Base-by-base conservation (phyloP, 2,888 invertebrate genomes). In the Theretra japonica region DNA sequence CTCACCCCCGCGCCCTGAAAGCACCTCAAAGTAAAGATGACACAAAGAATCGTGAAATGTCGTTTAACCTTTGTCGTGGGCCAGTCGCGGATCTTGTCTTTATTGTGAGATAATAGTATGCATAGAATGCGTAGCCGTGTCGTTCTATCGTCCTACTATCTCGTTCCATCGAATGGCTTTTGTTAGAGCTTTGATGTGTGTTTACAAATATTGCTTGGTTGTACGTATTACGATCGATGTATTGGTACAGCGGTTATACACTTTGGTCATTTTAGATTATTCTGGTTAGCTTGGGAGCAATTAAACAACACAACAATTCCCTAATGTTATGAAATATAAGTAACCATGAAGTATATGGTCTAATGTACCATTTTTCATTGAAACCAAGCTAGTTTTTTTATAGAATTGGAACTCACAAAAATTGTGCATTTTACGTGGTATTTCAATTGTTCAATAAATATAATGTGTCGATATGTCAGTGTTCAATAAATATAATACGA, bases 31-130 rank as follows among this genome's bases (percentile, higher is more conserved):
- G 76, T 72, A 74, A 75, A 79, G 77, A 81, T 79, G 79, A 77
- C 78, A 78, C 74, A 79, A 77, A 80, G 76, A 74, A 74, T 73
- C 33, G 48, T 23, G 41, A 77, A 80, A 77, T 77, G 81, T 81
- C 78, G 74, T 78, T 77, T 77, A 78, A 77, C 81, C 76, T 77
- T 65, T 65, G 48, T 53, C n/a, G 56, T 56, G 53, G 68, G 53
- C 68, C 50, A 69, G 28, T 19, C 68, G 53, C 15, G 68, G 56
- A 69, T 53, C 41, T 33, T 33, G n/a, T 62, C 33, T 41, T 30
- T 53, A 56, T 69, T 69, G 30, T 65, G 65, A 17, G 65, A 65
- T 65, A 65, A 65, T 65, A 23, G 65, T 48, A 65, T 65, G 65
- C 65, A 65, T 65, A 62, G 23, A 48, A 48, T 23, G 53, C 53